phyloP scores from a whole-genome alignment of 2,113 vertebrate species.

The Nothoprocta perdicaria region DNA sequence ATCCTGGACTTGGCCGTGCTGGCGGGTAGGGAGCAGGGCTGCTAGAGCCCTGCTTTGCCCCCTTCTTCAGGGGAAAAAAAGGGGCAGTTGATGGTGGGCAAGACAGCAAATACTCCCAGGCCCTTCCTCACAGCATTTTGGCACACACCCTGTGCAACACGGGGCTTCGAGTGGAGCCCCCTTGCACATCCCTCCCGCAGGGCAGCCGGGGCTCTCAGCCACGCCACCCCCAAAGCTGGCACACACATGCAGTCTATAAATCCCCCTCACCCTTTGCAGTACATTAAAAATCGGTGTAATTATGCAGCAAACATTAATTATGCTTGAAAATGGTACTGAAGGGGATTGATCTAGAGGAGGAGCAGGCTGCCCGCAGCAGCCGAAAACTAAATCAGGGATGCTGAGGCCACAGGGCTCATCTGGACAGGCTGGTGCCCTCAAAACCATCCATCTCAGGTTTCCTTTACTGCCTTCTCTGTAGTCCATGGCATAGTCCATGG shows the following conservation, averaged over 20 bases:
- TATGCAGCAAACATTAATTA: conserved; percentile 70
- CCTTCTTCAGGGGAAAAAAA: not conserved
- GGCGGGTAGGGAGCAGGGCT: not conserved
- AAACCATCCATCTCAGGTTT: not conserved
- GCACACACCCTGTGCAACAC: rapidly evolving
- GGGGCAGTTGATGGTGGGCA: not conserved
- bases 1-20: not conserved
- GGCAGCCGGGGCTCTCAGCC: not conserved
- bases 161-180: not conserved
- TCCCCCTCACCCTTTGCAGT: conserved; percentile 31
- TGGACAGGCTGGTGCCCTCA: not conserved
- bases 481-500: rapidly evolving
- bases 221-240: rapidly evolving
- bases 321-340: conserved; percentile 51
- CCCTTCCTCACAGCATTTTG: not conserved
- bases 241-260: not conserved
- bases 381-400: not conserved
- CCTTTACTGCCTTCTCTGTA: not conserved
- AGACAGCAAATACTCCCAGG: not conserved
- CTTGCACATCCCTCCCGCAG: not conserved
- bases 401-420: not conserved
- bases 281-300: conserved; percentile 68
- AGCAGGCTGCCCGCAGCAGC: not conserved
- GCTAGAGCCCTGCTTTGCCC: not conserved
- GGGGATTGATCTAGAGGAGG: conserved; percentile 50